These are phyloP conservation scores for Epiblema foenella DNA, from an alignment of 2,888 invertebrate species.

Conservation along the genomic window DNA sequence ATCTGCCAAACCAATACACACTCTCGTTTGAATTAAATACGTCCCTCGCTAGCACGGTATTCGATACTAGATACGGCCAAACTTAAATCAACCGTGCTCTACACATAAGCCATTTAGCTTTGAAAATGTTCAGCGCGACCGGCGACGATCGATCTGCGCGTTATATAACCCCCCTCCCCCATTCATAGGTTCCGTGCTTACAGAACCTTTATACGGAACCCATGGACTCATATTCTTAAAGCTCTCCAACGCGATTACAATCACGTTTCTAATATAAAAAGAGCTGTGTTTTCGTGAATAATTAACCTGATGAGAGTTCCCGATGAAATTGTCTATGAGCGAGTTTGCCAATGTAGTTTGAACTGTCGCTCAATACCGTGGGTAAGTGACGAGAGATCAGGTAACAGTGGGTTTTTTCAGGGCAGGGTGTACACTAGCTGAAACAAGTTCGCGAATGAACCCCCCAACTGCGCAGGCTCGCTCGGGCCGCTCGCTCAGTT, in stretches of 20 bases:
- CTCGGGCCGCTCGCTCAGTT: constrained; percentile 64
- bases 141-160: constrained; percentile 71
- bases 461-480: constrained; percentile 64
- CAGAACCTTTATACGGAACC: constrained; percentile 17
- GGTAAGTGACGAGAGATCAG: neutral
- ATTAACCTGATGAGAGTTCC: neutral
- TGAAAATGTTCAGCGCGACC: constrained; percentile 46
- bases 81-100: neutral
- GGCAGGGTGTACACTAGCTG: neutral
- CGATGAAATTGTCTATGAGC: neutral
- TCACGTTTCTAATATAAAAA: neutral
- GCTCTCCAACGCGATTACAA: neutral
- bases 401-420: neutral
- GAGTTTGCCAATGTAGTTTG: neutral
- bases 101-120: neutral
- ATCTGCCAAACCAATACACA: neutral
- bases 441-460: constrained; percentile 11
- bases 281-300: neutral
- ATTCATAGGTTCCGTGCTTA: constrained; percentile 67
- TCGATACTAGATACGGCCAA: neutral
- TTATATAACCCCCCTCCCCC: constrained; percentile 73
- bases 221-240: neutral
- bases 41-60: neutral
- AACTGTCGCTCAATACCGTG: neutral
- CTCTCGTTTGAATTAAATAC: neutral